phyloP scores from a whole-genome alignment of 2,797 vertebrate genomes.

The Lutjanus argentimaculatus region DNA sequence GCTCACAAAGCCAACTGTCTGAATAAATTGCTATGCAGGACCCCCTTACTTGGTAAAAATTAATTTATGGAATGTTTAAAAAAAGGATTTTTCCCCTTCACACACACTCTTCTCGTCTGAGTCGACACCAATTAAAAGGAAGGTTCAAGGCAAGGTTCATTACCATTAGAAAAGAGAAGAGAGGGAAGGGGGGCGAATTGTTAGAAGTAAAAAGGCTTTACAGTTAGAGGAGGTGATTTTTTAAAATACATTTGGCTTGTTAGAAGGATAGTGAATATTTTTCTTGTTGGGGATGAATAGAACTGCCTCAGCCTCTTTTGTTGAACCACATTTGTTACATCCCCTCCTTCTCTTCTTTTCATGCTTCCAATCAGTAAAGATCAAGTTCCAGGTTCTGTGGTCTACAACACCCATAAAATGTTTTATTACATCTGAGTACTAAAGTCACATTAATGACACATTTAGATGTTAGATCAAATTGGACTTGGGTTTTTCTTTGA shows the following conservation, averaged over 20 bases:
- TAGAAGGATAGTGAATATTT: conserved; percentile 51
- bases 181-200: conserved; percentile 8
- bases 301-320: conserved; percentile 49
- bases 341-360: conserved; percentile 13
- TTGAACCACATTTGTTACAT: conserved; percentile 49
- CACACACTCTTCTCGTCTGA: conserved; percentile 56
- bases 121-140: conserved; percentile 81
- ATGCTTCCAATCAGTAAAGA: conserved; percentile 35
- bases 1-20: conserved; percentile 78
- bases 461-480: not conserved
- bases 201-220: conserved; percentile 48
- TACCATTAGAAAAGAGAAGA: conserved; percentile 60
- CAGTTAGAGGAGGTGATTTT: conserved; percentile 64
- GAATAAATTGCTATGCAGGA: conserved; percentile 78
- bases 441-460: conserved; percentile 24
- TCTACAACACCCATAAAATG: conserved; percentile 23
- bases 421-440: conserved; percentile 28
- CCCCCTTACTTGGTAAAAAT: conserved; percentile 72
- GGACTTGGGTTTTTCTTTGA: not conserved
- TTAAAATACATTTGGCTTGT: conserved; percentile 65
- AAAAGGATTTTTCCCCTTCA: conserved; percentile 39
- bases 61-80: conserved; percentile 78
- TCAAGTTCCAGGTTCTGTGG: conserved; percentile 53
- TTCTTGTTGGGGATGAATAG: conserved; percentile 51
- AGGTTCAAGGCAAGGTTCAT: conserved; percentile 76